A percentile compares a stretch with the other conserved stretches of the same genome.
phyloP scores from a whole-genome alignment of 2,797 vertebrate species.

The Ibycter americanus region DNA sequence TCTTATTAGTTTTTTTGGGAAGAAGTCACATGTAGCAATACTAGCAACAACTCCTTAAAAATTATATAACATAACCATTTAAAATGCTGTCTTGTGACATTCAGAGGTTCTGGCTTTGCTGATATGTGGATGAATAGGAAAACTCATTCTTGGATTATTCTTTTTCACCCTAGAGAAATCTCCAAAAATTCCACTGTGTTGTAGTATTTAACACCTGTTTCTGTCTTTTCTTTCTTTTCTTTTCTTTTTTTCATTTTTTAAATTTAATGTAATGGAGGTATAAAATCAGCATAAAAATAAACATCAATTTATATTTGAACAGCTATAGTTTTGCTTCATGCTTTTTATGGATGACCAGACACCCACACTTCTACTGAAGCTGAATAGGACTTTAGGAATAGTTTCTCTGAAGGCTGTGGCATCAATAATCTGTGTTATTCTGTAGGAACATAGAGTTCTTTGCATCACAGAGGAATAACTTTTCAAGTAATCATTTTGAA shows the following conservation, averaged over 20 bases:
- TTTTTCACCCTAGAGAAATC: neutral
- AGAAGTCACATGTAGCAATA: neutral
- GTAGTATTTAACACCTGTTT: neutral
- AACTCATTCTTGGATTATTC: neutral
- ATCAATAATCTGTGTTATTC: neutral
- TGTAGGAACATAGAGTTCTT: neutral
- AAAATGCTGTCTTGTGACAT: neutral
- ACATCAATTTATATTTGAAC: neutral
- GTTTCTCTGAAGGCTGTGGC: neutral
- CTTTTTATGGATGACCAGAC: neutral
- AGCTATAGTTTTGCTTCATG: neutral
- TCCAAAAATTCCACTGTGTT: neutral
- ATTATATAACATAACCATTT: neutral
- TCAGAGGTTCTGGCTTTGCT: neutral
- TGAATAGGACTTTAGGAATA: neutral
- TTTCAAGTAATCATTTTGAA: neutral
- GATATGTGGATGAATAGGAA: neutral
- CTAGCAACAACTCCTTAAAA: neutral
- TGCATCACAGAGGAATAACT: neutral
- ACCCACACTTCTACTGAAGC: neutral
- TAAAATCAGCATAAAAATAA: neutral
- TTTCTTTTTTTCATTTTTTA: neutral
- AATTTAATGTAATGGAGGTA: neutral
- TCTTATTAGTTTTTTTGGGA: rapidly evolving
- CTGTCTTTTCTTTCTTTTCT: too few species aligned